Evolutionary conservation across 2,113 vertebrate species (phyloP).

Genomic region (Pluvialis apricaria): DNA sequence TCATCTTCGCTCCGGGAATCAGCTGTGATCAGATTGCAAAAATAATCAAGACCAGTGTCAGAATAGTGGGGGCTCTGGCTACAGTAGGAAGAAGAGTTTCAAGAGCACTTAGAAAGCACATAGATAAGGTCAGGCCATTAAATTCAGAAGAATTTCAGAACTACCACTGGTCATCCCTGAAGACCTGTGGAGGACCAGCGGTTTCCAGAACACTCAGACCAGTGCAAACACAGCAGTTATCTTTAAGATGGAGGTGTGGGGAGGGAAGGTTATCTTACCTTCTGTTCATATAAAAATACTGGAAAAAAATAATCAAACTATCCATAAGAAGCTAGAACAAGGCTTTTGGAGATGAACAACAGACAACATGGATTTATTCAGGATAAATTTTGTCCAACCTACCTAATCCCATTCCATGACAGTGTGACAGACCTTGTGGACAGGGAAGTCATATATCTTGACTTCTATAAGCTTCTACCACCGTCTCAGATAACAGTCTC

Average conservation of each 20-base stretch:
- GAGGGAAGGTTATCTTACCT: background rate
- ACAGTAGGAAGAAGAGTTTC: background rate
- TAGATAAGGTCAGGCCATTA: background rate
- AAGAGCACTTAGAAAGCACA: background rate
- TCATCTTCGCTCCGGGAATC: background rate
- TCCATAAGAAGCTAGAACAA: background rate
- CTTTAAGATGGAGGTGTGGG: background rate
- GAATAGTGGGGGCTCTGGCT: background rate
- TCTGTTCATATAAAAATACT: background rate
- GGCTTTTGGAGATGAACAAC: background rate
- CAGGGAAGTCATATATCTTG: background rate
- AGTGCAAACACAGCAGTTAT: background rate
- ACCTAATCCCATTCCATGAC: background rate
- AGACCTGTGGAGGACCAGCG: background rate
- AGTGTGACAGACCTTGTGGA: background rate
- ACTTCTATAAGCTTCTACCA: background rate
- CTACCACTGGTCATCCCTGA: background rate
- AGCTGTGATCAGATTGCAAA: conserved; percentile 47
- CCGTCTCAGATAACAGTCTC: background rate
- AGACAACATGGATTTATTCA: background rate
- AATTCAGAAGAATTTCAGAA: background rate
- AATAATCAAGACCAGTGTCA: conserved; percentile 2
- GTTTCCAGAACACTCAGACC: background rate
- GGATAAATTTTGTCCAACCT: background rate
- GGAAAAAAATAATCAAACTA: background rate